Percentiles rank a stretch among this genome's conserved stretches.
Evolutionary conservation across 2,888 invertebrate species (phyloP).

Genomic region (Drosophila anomalata): DNA sequence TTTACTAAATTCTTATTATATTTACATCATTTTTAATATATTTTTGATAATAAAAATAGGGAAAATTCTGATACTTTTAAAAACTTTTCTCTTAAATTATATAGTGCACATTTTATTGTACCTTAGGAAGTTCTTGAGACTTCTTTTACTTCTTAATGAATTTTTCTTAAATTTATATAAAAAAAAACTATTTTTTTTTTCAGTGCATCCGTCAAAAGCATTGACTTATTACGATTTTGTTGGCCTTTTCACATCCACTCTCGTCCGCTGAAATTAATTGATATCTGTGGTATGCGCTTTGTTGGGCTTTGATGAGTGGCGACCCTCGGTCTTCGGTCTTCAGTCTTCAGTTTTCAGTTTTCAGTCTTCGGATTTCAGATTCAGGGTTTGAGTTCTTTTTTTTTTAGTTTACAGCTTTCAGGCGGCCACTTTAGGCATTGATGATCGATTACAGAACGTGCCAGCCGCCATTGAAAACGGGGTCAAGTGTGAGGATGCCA

Average conservation of each 20-base stretch:
- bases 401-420: conserved; percentile 10
- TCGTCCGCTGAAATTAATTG: conserved; percentile 70
- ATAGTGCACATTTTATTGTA: no score
- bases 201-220: conserved; percentile 50
- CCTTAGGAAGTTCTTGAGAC: no score
- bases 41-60: no score
- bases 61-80: no score
- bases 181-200: not conserved
- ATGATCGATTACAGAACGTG: conserved; percentile 76
- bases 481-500: conserved; percentile 73
- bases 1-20: not conserved
- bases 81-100: no score
- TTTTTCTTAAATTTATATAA: not conserved
- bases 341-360: conserved; percentile 15
- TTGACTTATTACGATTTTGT: conserved; percentile 78
- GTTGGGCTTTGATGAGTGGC: conserved; percentile 51
- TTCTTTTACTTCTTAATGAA: not conserved
- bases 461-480: conserved; percentile 57
- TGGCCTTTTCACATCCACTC: conserved; percentile 71
- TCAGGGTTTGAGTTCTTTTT: not conserved
- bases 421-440: conserved; percentile 68
- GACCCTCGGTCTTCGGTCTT: conserved; percentile 17
- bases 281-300: conserved; percentile 77
- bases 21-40: no score
- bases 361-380: conserved; percentile 2